A percentile compares a stretch with the other conserved stretches of the same genome.
Conservation (phyloP, 1,140 invertebrate species). For the Dendrolimus punctatus region DNA sequence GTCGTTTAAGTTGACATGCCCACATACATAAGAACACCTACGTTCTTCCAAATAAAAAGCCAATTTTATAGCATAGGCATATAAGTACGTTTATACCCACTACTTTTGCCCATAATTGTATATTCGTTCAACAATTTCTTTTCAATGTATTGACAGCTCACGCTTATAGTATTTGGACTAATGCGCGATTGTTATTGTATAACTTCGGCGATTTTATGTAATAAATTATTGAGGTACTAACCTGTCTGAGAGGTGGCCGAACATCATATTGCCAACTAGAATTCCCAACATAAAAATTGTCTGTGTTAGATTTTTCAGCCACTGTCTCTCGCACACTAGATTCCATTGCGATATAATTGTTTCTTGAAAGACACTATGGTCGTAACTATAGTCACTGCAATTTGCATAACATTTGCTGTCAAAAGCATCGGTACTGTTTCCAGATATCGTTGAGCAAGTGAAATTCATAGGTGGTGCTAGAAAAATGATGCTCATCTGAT, state of each 20-base stretch:
- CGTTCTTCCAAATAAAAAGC: no score
- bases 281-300: constrained; percentile 84
- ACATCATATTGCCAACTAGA: constrained; percentile 79
- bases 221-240: constrained; percentile 44
- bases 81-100: no score
- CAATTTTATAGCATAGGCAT: no score
- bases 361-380: constrained; percentile 76
- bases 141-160: no score
- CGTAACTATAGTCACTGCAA: constrained; percentile 74
- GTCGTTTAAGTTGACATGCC: constrained; percentile 2
- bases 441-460: constrained; percentile 28
- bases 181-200: background rate
- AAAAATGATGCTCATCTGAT: constrained; percentile 79
- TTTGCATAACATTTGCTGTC: constrained; percentile 54
- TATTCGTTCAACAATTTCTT: no score
- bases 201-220: background rate
- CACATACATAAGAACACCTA: background rate
- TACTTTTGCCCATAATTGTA: no score
- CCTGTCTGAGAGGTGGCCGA: constrained; percentile 83
- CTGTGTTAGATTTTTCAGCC: constrained; percentile 80
- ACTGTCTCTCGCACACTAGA: constrained; percentile 77
- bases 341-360: constrained; percentile 85
- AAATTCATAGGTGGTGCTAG: constrained; percentile 74
- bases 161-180: no score
- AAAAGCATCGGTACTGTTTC: constrained; percentile 32